phyloP scores from a whole-genome alignment of 2,113 vertebrate species.

The Marmota monax region DNA sequence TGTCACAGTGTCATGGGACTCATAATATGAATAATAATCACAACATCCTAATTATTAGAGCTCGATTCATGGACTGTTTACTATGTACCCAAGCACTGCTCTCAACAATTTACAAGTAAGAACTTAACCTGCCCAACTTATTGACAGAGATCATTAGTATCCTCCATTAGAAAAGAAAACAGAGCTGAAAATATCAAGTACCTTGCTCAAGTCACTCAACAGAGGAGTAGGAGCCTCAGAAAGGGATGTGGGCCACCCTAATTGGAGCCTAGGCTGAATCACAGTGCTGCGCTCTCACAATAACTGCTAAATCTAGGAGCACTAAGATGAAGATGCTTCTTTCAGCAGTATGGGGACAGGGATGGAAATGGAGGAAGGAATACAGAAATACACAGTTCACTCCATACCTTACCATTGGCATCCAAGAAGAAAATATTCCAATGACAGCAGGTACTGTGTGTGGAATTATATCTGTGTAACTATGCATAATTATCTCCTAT shows the following conservation, averaged over 20 bases:
- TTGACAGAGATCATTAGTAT: background rate
- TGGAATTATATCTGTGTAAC: background rate
- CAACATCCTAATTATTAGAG: background rate
- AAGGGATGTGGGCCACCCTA: rapidly evolving
- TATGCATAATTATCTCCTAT: background rate
- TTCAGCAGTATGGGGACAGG: background rate
- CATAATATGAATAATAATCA: no score
- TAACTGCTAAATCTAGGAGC: background rate
- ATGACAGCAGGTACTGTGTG: background rate
- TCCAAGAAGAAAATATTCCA: background rate
- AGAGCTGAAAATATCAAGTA: background rate
- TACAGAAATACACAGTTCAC: background rate
- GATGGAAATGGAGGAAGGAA: background rate
- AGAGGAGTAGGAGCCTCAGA: background rate
- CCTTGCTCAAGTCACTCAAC: background rate
- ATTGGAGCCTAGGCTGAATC: background rate
- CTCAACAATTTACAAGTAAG: no score
- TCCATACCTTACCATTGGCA: background rate
- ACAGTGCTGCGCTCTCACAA: background rate
- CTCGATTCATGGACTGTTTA: background rate
- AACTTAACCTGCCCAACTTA: background rate
- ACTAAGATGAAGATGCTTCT: background rate
- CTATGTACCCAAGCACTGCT: background rate
- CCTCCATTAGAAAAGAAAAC: background rate
- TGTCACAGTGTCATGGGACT: background rate